These are phyloP conservation scores for Drosophila meridiana DNA, from an alignment of 2,888 invertebrate species.

Conservation along the genomic window DNA sequence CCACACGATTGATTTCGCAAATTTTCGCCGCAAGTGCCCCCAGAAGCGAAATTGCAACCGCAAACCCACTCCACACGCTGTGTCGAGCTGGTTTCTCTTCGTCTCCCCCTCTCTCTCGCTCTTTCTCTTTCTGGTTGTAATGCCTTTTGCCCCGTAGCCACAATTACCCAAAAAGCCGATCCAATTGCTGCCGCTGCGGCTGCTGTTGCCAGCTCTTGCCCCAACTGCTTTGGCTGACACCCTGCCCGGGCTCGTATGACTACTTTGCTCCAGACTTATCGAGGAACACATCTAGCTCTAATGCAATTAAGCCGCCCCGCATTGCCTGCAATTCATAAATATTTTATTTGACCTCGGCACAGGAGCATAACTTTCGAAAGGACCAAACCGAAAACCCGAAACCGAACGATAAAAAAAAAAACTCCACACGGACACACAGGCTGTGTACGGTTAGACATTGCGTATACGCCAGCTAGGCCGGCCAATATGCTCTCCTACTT, in stretches of 20 bases:
- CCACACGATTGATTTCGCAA: slow-evolving; percentile 80
- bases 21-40: slow-evolving; percentile 72
- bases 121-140: slow-evolving; percentile 47
- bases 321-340: slow-evolving; percentile 73
- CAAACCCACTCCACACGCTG: slow-evolving; percentile 1
- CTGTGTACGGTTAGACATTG: slow-evolving; percentile 46
- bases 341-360: slow-evolving; percentile 73
- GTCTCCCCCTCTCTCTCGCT: no score
- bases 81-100: slow-evolving; percentile 27
- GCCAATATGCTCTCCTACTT: slow-evolving; percentile 63
- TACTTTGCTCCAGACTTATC: slow-evolving; percentile 60
- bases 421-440: neutral
- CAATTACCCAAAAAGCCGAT: slow-evolving; percentile 78
- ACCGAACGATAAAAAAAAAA: slow-evolving; percentile 18
- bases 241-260: slow-evolving; percentile 30
- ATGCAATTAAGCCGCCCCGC: slow-evolving; percentile 71
- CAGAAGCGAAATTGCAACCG: slow-evolving; percentile 32
- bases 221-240: slow-evolving; percentile 8
- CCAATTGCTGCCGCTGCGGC: slow-evolving; percentile 36
- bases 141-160: slow-evolving; percentile 73
- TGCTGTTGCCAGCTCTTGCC: neutral
- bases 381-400: slow-evolving; percentile 27
- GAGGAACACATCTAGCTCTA: slow-evolving; percentile 62
- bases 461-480: slow-evolving; percentile 64
- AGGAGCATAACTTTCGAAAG: slow-evolving; percentile 42